These are phyloP conservation scores for Nemopilema nomurai DNA, from an alignment of 30 jellyfish, hydroid and myxozoan genomes.

Conservation along the genomic window DNA sequence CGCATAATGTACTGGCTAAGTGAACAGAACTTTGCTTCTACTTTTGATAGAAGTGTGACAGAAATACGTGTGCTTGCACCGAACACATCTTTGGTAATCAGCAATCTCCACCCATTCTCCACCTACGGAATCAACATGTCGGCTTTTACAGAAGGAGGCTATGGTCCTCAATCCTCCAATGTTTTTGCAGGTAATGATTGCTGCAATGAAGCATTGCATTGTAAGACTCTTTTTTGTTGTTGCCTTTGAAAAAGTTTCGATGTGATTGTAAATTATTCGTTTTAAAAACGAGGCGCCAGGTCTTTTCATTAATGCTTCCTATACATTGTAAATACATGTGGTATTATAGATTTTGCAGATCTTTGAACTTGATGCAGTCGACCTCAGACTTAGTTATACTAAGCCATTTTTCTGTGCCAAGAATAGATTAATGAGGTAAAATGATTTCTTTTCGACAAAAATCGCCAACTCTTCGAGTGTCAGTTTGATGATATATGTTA, in stretches of 20 bases:
- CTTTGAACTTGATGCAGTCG: no score
- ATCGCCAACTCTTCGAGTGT: no score
- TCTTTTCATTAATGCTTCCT: no score
- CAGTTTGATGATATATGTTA: no score
- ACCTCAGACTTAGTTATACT: no score
- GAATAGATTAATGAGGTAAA: no score
- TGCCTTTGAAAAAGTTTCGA: neutral
- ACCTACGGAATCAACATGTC: conserved; percentile 33
- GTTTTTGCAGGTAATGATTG: conserved; percentile 40
- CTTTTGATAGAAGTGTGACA: neutral
- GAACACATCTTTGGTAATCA: conserved; percentile 23
- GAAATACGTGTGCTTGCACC: conserved; percentile 32
- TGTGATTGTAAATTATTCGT: neutral
- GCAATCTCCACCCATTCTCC: conserved; percentile 34
- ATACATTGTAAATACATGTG: no score
- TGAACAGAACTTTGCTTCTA: conserved; percentile 32
- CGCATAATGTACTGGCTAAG: conserved; percentile 45
- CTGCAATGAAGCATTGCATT: no score
- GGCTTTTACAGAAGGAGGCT: conserved; percentile 67
- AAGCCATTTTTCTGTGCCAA: no score
- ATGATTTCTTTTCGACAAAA: no score
- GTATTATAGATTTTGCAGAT: no score
- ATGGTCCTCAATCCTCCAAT: conserved; percentile 17
- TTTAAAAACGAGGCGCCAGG: neutral
- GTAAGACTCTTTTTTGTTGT: neutral